Conservation (phyloP, 2,888 invertebrate genomes). For the Chrysolina haemoptera region DNA sequence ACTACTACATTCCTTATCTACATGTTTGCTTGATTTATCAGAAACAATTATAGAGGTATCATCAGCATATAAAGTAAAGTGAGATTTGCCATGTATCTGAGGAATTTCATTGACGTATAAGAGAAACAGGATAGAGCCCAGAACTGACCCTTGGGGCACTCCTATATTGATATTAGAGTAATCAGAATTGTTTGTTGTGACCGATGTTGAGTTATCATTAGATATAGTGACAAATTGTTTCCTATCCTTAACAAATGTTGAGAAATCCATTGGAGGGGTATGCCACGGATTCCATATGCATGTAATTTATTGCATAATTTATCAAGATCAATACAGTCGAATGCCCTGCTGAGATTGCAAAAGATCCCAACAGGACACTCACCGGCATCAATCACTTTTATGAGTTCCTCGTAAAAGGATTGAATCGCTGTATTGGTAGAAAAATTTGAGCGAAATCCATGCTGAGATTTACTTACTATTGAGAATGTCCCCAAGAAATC, state of each 20-base stretch:
- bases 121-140: background rate
- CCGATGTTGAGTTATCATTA: background rate
- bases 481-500: slow-evolving; percentile 1
- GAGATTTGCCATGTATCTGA: background rate
- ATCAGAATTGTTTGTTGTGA: background rate
- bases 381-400: slow-evolving; percentile 25
- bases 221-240: slow-evolving; percentile 9
- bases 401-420: slow-evolving; percentile 18
- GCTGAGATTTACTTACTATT: slow-evolving; percentile 13
- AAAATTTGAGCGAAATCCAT: slow-evolving; percentile 21
- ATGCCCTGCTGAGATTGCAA: slow-evolving; percentile 38
- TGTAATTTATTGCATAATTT: slow-evolving; percentile 17
- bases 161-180: background rate
- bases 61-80: background rate
- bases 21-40: background rate
- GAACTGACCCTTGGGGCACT: background rate
- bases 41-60: background rate
- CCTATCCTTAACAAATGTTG: background rate
- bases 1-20: background rate
- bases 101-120: slow-evolving; percentile 3
- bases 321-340: slow-evolving; percentile 34
- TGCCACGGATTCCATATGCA: slow-evolving; percentile 9
- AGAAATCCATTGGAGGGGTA: slow-evolving; percentile 5
- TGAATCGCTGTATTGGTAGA: slow-evolving; percentile 24
- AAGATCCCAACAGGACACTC: slow-evolving; percentile 35